Base-by-base conservation (phyloP, 2,797 vertebrate genomes). In the Acanthiza pusilla region DNA sequence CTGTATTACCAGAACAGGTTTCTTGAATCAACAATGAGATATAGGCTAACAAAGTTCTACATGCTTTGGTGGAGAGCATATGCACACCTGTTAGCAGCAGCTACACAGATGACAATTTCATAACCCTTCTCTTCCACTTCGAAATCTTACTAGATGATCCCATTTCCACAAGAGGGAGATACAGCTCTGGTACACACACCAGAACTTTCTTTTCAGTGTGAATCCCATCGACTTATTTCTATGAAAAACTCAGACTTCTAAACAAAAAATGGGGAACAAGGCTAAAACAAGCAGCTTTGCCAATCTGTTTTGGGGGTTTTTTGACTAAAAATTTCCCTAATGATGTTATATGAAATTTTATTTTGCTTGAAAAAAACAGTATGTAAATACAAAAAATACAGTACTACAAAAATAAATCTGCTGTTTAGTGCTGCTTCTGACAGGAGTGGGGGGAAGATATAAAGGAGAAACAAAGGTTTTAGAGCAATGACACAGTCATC, bases 151-250 rank as follows among this genome's bases (percentile, higher is more conserved):
- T 17, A 36, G 48, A 16, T 7, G 7, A 65, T 40, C 32, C 7
- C 57, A 47, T 61, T 60, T 71, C 96, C 94, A 86, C 82, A 92
- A 88, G 93, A 90, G 85, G 63, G 93, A 86, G 85, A 47, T 42
- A 80, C 66, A 84, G 62, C 68, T 79, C 76, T 36, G 43, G 19
- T 25, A 80, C 19, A 26, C 10, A 58, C 20, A 81, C 3, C 25
- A 38, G 10, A n/a, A 23, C 4, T 14, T 38, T 65, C 89, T 87
- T 67, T 55, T 43, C 11, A 29, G 18, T 7, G 11, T 19, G 16
- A 83, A 85, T 67, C 45, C 27, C 16, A 85, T 10, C 1, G 6
- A 20, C 2, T 85, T 62, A 55, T 30, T 50, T 55, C 27, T 50
- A 2, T 3, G 6, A 76, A 77, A 78, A 84, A 13, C 9, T 48